These are phyloP conservation scores for Epinephelus coioides DNA, from an alignment of 2,797 vertebrate species.

Conservation along the genomic window DNA sequence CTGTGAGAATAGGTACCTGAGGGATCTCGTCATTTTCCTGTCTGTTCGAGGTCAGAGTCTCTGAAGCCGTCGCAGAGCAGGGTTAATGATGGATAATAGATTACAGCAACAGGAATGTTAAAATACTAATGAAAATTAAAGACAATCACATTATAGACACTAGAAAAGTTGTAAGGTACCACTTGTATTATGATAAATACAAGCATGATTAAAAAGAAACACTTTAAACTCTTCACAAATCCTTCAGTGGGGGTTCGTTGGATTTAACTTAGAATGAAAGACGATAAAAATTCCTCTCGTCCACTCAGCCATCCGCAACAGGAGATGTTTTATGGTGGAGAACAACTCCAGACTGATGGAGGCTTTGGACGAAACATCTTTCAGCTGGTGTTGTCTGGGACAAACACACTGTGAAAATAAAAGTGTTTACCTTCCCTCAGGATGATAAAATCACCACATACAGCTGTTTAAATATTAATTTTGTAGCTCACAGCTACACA, in stretches of 20 bases:
- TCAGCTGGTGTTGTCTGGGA: not conserved
- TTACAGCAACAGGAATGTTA: not conserved
- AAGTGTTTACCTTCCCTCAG: constrained; percentile 7
- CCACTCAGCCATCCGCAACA: not conserved
- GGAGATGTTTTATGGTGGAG: not conserved
- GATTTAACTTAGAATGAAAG: not conserved
- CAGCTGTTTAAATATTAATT: constrained; percentile 12
- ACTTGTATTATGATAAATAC: too few species aligned
- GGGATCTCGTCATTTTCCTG: constrained; percentile 32
- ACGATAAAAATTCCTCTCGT: not conserved
- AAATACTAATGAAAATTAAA: too few species aligned
- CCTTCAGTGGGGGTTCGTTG: not conserved
- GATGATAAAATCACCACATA: not conserved
- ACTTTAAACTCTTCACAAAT: not conserved
- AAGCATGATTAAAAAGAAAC: too few species aligned
- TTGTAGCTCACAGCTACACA: not conserved
- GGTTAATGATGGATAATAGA: constrained; percentile 5
- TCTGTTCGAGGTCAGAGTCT: constrained; percentile 1
- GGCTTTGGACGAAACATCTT: constrained; percentile 16
- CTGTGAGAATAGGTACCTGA: constrained; percentile 31
- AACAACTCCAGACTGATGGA: not conserved
- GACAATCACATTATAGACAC: too few species aligned
- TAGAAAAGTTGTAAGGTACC: too few species aligned
- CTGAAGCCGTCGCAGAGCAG: not conserved
- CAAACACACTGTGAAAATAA: not conserved